Evolutionary conservation across 2,113 vertebrate species (phyloP), one percentile per base, ranked within the genome.

Genomic region (Hippocampus mohnikei): DNA sequence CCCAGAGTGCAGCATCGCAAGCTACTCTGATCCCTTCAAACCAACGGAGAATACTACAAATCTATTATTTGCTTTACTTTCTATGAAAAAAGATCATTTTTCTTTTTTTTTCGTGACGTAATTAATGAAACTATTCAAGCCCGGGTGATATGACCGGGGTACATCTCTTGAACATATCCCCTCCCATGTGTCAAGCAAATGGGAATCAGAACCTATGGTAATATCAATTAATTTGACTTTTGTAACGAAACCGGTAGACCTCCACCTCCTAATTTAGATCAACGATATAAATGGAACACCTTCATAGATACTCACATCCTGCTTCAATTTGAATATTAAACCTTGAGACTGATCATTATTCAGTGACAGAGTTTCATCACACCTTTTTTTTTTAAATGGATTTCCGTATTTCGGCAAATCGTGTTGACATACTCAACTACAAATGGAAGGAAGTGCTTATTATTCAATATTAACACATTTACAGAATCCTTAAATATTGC

Each of bases 51-150:
- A 90, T 90, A 86, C 79, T 18, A 71, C 52, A 91, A 89, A 89
- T 91, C 88, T 90, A 92, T 91, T 91, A 92, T 90, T 91, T 89
- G 83, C 82, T 89, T 89, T 74, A 76, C 81, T 90, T 90, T 88
- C 78, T 88, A 84, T 85, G 44, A 29, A 15, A 12, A 27, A 40
- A 16, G n/a, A 61, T 67, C 44, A 52, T 66, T 50, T 25, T 25
- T 25, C 12, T 58, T 58, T 27, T 58, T 11, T 25, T 56, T 25
- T 2, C 55, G 15, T 37, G 23, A 1, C 37, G 67, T 50, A 78
- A 73, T 71, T 79, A 81, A 67, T 68, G 72, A 44, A 44, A 25
- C 11, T 27, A 46, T 41, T 64, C 13, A 44, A 13, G 10, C 25
- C 15, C 13, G 56, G 5, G 29, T 18, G 27, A 29, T 27, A 27